Conservation (phyloP, 1,140 invertebrate genomes). For the Scaptomyza pallida region DNA sequence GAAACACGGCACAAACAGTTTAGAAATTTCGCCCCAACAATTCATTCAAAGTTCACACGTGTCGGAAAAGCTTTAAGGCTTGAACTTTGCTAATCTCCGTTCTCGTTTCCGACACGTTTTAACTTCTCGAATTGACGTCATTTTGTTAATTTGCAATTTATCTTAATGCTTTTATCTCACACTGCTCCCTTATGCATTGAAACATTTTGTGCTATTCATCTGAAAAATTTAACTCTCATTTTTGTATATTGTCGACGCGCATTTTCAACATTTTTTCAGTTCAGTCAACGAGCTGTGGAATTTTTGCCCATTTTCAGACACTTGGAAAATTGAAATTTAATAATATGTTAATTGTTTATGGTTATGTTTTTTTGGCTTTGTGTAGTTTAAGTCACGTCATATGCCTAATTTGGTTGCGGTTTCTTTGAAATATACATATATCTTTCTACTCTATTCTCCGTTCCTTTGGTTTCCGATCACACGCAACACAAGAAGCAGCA, state of each 20-base stretch:
- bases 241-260: constrained; percentile 22
- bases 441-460: constrained; percentile 17
- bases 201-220: constrained; percentile 43
- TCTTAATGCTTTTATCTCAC: constrained; percentile 1
- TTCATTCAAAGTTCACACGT: background rate
- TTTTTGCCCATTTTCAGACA: constrained; percentile 17
- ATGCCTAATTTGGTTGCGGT: constrained; percentile 55
- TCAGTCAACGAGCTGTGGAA: constrained; percentile 32
- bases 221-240: constrained; percentile 1
- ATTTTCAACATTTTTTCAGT: constrained; percentile 59
- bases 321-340: constrained; percentile 28
- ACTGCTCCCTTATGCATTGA: constrained; percentile 28
- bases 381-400: constrained; percentile 55
- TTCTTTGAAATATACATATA: constrained; percentile 1
- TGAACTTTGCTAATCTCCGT: background rate
- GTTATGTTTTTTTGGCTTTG: too few species aligned
- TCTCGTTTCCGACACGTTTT: background rate
- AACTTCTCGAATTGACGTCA: background rate
- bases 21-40: background rate
- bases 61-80: background rate
- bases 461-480: constrained; percentile 37
- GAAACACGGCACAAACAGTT: constrained; percentile 50
- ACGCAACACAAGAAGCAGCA: constrained; percentile 59
- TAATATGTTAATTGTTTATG: constrained; percentile 72
- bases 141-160: constrained; percentile 1